These are phyloP conservation scores for Phoeniculus purpureus DNA, from an alignment of 2,797 vertebrate genomes.

Conservation along the genomic window DNA sequence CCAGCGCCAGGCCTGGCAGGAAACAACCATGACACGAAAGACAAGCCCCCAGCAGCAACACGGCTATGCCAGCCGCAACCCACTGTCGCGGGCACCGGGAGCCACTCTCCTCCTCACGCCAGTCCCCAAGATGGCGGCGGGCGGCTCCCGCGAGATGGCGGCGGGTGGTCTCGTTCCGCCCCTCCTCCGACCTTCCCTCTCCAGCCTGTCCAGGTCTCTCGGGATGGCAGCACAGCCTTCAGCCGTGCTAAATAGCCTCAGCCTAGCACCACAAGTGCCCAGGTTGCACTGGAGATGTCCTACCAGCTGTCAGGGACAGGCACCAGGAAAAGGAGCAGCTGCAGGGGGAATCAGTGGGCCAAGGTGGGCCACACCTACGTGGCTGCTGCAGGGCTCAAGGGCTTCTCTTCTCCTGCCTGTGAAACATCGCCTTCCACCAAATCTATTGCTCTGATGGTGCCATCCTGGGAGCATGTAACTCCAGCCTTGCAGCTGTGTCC, in stretches of 20 bases:
- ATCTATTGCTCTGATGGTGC: rapidly evolving
- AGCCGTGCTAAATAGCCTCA: neutral
- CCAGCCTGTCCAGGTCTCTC: too few species aligned
- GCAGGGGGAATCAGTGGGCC: neutral
- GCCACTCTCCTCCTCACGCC: rapidly evolving
- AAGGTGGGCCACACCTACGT: rapidly evolving
- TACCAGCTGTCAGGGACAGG: neutral
- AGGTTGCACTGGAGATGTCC: neutral
- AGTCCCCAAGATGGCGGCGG: neutral
- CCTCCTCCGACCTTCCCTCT: neutral
- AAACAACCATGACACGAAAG: neutral
- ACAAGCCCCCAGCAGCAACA: too few species aligned
- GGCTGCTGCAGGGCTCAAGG: neutral
- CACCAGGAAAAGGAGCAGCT: neutral
- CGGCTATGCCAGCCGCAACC: too few species aligned
- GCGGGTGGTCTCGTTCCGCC: neutral
- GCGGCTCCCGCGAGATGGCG: neutral
- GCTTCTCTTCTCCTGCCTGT: neutral
- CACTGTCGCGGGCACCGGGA: too few species aligned
- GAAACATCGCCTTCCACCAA: neutral
- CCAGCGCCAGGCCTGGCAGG: rapidly evolving
- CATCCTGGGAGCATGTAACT: rapidly evolving
- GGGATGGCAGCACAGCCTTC: too few species aligned
- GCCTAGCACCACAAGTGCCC: neutral
- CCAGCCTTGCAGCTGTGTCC: neutral